A percentile compares a stretch with the other conserved stretches of the same genome.
These are phyloP conservation scores for Charanyca ferruginea DNA, from an alignment of 2,888 invertebrate genomes.

Conservation along the genomic window DNA sequence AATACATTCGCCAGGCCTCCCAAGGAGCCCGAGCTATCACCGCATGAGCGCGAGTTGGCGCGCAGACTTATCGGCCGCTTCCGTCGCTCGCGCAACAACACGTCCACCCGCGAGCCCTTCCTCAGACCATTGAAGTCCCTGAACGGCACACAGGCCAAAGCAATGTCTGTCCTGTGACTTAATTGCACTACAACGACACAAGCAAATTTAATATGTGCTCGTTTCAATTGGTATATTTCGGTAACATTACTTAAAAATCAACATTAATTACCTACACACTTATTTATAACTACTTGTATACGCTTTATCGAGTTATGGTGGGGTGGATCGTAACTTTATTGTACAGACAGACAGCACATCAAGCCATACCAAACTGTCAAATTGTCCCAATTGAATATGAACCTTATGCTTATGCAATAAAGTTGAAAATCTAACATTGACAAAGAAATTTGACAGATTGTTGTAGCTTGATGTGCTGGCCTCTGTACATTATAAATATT, in stretches of 20 bases:
- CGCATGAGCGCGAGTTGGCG: slow-evolving; percentile 81
- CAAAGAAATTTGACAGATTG: no score
- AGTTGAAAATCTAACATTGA: no score
- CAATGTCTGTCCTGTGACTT: slow-evolving; percentile 49
- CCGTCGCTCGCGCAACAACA: slow-evolving; percentile 79
- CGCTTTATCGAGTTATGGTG: slow-evolving; percentile 9
- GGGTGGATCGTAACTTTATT: slow-evolving; percentile 13
- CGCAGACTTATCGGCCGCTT: slow-evolving; percentile 82
- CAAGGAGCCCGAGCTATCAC: slow-evolving; percentile 77
- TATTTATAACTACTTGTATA: no score
- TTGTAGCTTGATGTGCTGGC: no score
- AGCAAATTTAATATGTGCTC: slow-evolving; percentile 53
- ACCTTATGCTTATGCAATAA: no score
- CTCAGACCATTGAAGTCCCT: slow-evolving; percentile 70
- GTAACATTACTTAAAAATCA: slow-evolving; percentile 34
- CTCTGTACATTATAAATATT: slow-evolving; percentile 14
- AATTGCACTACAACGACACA: slow-evolving; percentile 16
- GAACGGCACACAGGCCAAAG: slow-evolving; percentile 65
- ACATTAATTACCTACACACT: background rate
- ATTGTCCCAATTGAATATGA: no score
- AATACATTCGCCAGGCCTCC: slow-evolving; percentile 76
- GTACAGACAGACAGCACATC: no score
- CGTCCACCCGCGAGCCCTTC: slow-evolving; percentile 71
- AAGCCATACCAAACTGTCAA: no score
- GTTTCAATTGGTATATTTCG: slow-evolving; percentile 29